Evolutionary conservation across 2,888 invertebrate genomes (phyloP).

Genomic region (Chironomus tentans): DNA sequence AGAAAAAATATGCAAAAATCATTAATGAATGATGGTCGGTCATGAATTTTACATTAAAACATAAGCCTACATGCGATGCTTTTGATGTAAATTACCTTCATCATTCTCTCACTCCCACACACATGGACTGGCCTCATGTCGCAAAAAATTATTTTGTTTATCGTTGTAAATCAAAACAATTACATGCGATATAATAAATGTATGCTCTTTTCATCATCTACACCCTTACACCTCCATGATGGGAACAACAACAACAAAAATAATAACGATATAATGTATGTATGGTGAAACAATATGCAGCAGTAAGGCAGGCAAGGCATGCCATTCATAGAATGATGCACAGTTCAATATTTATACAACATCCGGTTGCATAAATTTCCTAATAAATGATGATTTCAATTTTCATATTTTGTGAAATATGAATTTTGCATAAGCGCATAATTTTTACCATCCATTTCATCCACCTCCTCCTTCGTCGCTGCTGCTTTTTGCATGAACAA

Average conservation of each 20-base stretch:
- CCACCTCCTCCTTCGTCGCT: neutral
- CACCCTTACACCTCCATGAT: neutral
- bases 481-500: neutral
- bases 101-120: neutral
- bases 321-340: neutral
- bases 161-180: constrained; percentile 17
- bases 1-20: neutral
- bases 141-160: neutral
- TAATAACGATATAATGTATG: neutral
- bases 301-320: neutral
- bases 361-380: constrained; percentile 13
- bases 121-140: too few relatives aligned
- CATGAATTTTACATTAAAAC: neutral
- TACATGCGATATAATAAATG: neutral
- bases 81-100: constrained; percentile 17
- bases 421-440: constrained; percentile 18
- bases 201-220: neutral
- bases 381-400: constrained; percentile 23
- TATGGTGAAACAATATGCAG: neutral
- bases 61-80: neutral
- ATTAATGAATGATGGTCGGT: neutral
- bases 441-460: neutral
- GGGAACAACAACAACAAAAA: neutral
- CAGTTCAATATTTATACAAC: constrained; percentile 12
- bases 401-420: constrained; percentile 19